Base-by-base conservation (phyloP, 2,888 invertebrate genomes). In the Lepas anatifera region DNA sequence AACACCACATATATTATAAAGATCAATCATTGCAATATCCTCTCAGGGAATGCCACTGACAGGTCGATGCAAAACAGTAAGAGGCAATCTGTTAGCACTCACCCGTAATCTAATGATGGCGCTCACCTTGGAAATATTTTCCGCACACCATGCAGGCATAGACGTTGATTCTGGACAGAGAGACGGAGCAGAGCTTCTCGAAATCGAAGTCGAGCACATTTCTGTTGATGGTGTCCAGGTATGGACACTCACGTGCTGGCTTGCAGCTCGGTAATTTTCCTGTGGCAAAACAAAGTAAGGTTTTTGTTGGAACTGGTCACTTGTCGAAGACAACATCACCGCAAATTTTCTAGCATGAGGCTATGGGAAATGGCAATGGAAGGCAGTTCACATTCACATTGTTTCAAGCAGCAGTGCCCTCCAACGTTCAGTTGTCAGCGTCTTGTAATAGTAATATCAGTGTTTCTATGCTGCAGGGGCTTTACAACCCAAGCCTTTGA, bases 101-200 rank as follows among this genome's bases (percentile, higher is more conserved):
- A n/a, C n/a, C n/a, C n/a, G n/a, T n/a, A n/a, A n/a, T n/a, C n/a
- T n/a, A n/a, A n/a, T n/a, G n/a, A n/a, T n/a, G n/a, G n/a, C 39
- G 43, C 75, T 75, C 75, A 82, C 83, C 86, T 82, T 86, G 86
- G 78, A 98, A 99, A 79, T 99, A 99, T 81, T 99, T 99, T 29
- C 99, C 99, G 81, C 99, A 99, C 1, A 99, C 95, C 72, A 99
- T 85, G 78, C 99, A 99, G 11, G 99, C 99, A 80, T 99, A 99
- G 43, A 99, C 98, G 84, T 99, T 99, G 76, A 99, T 95, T 77
- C 99, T 88, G 0, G 98, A 98, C 73, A 99, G 80, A 0, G 98
- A 98, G 48, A 99, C 91, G 0, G 98, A 98, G 79, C 99, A 99
- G 35, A 99, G 81, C 80, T 99, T 99, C 81, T 99, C 99, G 83